Evolutionary conservation across 2,888 invertebrate genomes (phyloP), one percentile per base, ranked within the genome.

Genomic region (Amphipyra berbera): DNA sequence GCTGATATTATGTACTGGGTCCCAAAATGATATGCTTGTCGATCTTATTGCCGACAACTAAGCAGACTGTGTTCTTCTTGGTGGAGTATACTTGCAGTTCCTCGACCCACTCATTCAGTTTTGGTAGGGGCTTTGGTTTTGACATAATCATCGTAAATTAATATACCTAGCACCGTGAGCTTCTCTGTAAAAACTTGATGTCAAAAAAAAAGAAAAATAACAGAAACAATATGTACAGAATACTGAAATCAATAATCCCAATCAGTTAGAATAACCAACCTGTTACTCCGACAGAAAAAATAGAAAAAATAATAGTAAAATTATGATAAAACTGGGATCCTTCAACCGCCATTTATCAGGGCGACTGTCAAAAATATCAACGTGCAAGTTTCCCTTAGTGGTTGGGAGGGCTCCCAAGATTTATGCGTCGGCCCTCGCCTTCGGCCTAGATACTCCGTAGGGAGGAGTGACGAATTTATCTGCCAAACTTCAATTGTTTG

Each of bases 281-380:
- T 82, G 80, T 81, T 81, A 82, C 78, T 53, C 42, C 40, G 7
- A 53, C 40, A 62, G 37, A 48, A 38, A 57, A 63, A 61, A 71
- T 72, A 72, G 73, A 78, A 79, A 76, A 75, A 76, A n/a, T n/a
- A 21, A 21, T 4, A 68, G 65, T 55, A 67, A 72, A 65, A 65
- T 57, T 69, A 80, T 75, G 63, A 72, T 68, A 80, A 78, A 62
- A 72, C 64, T 57, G 70, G 72, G 72, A 75, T 66, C 54, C 41
- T 14, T 57, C 56, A 52, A 67, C 66, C 67, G 65, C 59, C 73
- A 77, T 81, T 76, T 79, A 74, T 82, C 81, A 82, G 54, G 38
- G 61, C 12, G 57, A 60, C 72, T 82, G 81, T 82, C 81, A 78
- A 82, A 82, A 82, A 78, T 82, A 82, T 81, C 81, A 79, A 79